These are phyloP conservation scores for Montipora foliosa DNA, from an alignment of 64 coral and sea anemone genomes.

Conservation along the genomic window DNA sequence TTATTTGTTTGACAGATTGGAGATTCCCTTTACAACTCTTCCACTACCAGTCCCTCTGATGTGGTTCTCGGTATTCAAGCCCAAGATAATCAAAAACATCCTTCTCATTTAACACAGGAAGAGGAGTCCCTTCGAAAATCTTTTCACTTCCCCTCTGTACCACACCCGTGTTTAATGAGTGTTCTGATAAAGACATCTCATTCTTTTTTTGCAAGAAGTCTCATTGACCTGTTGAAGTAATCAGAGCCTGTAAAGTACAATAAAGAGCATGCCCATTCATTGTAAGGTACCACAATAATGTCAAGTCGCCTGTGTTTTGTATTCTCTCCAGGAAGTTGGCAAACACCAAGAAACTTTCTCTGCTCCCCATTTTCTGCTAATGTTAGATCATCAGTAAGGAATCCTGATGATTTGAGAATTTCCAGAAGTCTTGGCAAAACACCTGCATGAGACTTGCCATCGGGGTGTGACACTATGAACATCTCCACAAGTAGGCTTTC, in stretches of 20 bases:
- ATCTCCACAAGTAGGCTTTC: slow-evolving; percentile 93
- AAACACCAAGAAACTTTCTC: slow-evolving; percentile 92
- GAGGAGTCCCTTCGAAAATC: slow-evolving; percentile 83
- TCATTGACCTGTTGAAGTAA: slow-evolving; percentile 94
- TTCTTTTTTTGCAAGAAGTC: slow-evolving; percentile 94
- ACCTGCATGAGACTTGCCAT: slow-evolving; percentile 86
- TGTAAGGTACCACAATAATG: slow-evolving; percentile 94
- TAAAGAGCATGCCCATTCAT: slow-evolving; percentile 87
- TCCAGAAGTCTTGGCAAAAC: slow-evolving; percentile 74
- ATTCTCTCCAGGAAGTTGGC: slow-evolving; percentile 42
- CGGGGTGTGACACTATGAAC: slow-evolving; percentile 90
- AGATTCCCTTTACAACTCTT: background rate
- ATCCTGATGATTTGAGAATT: slow-evolving; percentile 81
- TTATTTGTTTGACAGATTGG: too few species aligned
- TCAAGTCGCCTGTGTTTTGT: slow-evolving; percentile 90
- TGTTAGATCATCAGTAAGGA: slow-evolving; percentile 95
- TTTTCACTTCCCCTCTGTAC: slow-evolving; percentile 83
- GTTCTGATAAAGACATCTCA: slow-evolving; percentile 95
- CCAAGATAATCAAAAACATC: slow-evolving; percentile 97
- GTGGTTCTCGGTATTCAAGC: slow-evolving; percentile 91
- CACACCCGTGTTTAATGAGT: slow-evolving; percentile 95
- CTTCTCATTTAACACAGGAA: slow-evolving; percentile 84
- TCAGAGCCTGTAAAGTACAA: slow-evolving; percentile 98
- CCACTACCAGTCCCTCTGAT: slow-evolving; percentile 90
- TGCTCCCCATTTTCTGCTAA: slow-evolving; percentile 85